Base-by-base conservation (phyloP, 2,888 invertebrate species). In the Uropetala carovei region DNA sequence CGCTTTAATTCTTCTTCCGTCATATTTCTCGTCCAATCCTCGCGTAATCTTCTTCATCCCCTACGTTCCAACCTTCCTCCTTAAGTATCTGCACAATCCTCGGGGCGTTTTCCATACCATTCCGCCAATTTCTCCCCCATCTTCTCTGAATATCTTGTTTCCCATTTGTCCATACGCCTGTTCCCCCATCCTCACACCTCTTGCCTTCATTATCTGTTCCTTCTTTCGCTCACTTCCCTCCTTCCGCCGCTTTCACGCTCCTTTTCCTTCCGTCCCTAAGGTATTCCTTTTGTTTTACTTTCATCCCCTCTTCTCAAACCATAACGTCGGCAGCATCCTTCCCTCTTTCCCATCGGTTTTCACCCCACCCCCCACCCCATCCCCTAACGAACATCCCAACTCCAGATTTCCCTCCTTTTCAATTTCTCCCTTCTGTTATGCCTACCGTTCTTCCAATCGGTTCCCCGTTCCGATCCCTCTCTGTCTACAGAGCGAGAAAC, bases 391-490 rank as follows among this genome's bases (percentile, higher is more conserved):
- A 27, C 75, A 27, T 22, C 13, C 27, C 22, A 9, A 75, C 22
- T 27, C 68, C 18, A n/a, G 68, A 18, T 27, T 27, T 27, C 75
- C 22, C 75, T 27, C 75, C 27, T 75, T 27, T 75, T 27, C 75
- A 27, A 43, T 43, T 27, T 27, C 13, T 75, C 27, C 75, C 75
- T 27, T 75, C 22, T 68, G 22, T 75, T 27, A 10, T 75, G 75
- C 27, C 27, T 75, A 75, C 75, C 27, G 22, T 27, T 27, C 75
- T 75, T 75, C 27, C 75, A 75, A 75, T 75, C 75, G 75, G 75
- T 75, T 75, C 13, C 22, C 75, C 75, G 75, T 22, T 75, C 22
- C 27, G 22, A 75, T 22, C 75, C 22, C 75, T 22, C 75, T n/a
- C 22, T 75, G 22, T 27, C 75, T 75, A 8, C 10, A 10, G 11